Conservation (phyloP, 2,797 vertebrate genomes). For the Botia kubotai region DNA sequence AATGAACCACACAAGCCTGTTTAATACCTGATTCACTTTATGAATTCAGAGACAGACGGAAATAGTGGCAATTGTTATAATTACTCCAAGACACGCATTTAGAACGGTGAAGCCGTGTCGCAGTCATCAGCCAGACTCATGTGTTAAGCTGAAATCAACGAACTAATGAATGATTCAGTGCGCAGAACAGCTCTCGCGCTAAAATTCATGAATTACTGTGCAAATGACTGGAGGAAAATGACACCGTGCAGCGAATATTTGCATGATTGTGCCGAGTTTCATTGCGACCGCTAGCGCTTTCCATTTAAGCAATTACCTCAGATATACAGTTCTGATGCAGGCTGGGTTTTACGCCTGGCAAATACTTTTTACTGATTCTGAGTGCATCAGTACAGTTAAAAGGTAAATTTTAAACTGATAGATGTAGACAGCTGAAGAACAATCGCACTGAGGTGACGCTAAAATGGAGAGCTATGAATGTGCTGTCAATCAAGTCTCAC, state of each 20-base stretch:
- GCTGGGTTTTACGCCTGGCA: neutral
- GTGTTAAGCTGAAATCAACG: conserved; percentile 32
- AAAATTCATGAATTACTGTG: conserved; percentile 37
- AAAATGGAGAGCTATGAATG: conserved; percentile 18
- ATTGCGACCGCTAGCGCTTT: neutral
- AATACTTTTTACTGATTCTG: conserved; percentile 12
- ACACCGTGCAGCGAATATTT: conserved; percentile 9
- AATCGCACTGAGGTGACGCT: neutral
- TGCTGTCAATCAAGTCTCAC: conserved; percentile 72
- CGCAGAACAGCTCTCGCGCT: conserved; percentile 20
- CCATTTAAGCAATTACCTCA: conserved; percentile 20
- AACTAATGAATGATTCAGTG: conserved; percentile 49
- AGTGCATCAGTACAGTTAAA: neutral
- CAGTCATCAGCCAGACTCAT: conserved; percentile 21
- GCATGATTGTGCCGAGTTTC: conserved; percentile 22
- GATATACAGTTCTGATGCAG: neutral
- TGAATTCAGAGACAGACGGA: conserved; percentile 62
- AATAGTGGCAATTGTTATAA: conserved; percentile 33
- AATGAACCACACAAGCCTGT: conserved; percentile 9
- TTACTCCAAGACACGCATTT: conserved; percentile 42
- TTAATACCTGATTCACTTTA: conserved; percentile 15
- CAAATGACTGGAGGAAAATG: conserved; percentile 15
- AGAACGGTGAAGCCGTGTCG: conserved; percentile 12
- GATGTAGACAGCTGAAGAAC: neutral
- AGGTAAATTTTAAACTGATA: neutral